These are phyloP conservation scores for Apogon hyalosoma DNA, from an alignment of 2,797 vertebrate species.

Conservation along the genomic window DNA sequence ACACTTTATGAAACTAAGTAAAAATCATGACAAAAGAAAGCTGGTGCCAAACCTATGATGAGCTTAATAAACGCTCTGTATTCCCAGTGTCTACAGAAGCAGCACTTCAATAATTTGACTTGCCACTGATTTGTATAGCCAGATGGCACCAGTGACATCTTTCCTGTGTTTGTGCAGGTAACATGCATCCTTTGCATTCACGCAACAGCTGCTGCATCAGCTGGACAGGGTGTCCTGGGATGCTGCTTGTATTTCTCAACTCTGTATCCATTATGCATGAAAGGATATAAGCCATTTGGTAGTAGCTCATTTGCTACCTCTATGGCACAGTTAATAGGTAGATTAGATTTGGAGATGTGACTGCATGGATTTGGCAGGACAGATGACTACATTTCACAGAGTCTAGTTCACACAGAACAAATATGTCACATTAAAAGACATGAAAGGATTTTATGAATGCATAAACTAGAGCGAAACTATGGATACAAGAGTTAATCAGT, in stretches of 20 bases:
- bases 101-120: conserved; percentile 35
- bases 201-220: conserved; percentile 70
- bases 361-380: conserved; percentile 48
- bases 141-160: conserved; percentile 57
- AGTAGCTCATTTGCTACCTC: conserved; percentile 59
- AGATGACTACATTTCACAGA: conserved; percentile 67
- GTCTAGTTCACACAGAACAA: conserved; percentile 51
- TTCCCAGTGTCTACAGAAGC: conserved; percentile 9
- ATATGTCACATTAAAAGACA: conserved; percentile 44
- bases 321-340: conserved; percentile 56
- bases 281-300: conserved; percentile 48
- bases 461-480: conserved; percentile 10
- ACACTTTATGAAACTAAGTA: conserved; percentile 36
- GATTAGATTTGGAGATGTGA: conserved; percentile 64
- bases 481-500: background rate
- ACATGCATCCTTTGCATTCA: conserved; percentile 48
- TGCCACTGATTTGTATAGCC: conserved; percentile 50
- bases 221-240: conserved; percentile 52
- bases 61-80: conserved; percentile 8
- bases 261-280: conserved; percentile 55
- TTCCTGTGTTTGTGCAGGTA: conserved; percentile 56
- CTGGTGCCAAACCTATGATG: conserved; percentile 4
- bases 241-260: conserved; percentile 36
- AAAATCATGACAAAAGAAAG: conserved; percentile 37
- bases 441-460: conserved; percentile 40